Percentiles rank a stretch among this genome's conserved stretches.
Conservation (phyloP, 2,888 invertebrate species). For the Euproctis similis region DNA sequence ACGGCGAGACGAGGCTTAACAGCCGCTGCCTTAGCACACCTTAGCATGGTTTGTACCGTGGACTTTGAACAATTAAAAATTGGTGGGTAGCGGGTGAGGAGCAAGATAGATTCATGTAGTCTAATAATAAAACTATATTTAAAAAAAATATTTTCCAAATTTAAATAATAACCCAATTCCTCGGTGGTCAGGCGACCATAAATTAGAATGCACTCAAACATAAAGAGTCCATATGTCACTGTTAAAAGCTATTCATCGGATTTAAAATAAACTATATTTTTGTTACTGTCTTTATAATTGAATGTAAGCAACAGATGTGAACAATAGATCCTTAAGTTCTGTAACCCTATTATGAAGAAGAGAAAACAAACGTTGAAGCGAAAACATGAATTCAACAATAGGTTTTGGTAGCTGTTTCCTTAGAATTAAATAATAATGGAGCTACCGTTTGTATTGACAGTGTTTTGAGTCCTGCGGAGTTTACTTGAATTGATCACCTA, state of each 20-base stretch:
- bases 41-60: too few relatives aligned
- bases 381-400: conserved; percentile 52
- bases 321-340: conserved; percentile 50
- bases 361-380: conserved; percentile 56
- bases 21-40: too few relatives aligned
- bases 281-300: conserved; percentile 58
- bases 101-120: too few relatives aligned
- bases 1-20: too few relatives aligned
- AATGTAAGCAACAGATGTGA: conserved; percentile 53
- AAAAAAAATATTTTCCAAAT: conserved; percentile 52
- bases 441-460: conserved; percentile 54
- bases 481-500: conserved; percentile 46
- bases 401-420: conserved; percentile 46
- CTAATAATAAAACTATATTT: too few relatives aligned
- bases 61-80: too few relatives aligned
- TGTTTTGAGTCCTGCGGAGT: conserved; percentile 43
- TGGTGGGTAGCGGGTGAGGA: too few relatives aligned
- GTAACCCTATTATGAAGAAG: conserved; percentile 61
- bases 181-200: conserved; percentile 53
- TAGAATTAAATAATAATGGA: conserved; percentile 51
- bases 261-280: conserved; percentile 72
- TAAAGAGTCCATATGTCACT: conserved; percentile 62
- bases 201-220: conserved; percentile 53
- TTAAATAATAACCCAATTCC: conserved; percentile 61
- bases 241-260: conserved; percentile 54